A percentile compares a stretch with the other conserved stretches of the same genome.
phyloP scores from a whole-genome alignment of 2,888 invertebrate genomes.

The Sthenelais limicola region DNA sequence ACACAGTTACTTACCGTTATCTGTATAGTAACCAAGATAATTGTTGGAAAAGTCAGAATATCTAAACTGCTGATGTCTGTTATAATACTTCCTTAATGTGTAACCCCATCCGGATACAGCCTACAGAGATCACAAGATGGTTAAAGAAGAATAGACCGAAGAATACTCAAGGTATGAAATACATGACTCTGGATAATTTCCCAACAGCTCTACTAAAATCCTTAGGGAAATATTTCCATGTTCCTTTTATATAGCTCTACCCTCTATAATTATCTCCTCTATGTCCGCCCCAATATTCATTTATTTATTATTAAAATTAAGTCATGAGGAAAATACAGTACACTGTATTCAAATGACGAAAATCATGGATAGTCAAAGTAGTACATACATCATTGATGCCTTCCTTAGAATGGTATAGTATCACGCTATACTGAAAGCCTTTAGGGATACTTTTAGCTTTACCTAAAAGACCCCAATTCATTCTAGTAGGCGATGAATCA shows the following conservation, averaged over 20 bases:
- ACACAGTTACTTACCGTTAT: conserved; percentile 52
- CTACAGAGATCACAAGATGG: conserved; percentile 48
- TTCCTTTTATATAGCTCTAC: too few species aligned
- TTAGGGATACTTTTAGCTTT: conserved; percentile 34
- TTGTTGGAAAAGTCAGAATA: conserved; percentile 54
- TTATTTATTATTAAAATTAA: too few species aligned
- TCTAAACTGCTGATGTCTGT: conserved; percentile 45
- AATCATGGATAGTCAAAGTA: background rate
- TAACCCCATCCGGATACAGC: conserved; percentile 58
- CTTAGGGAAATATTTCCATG: too few species aligned
- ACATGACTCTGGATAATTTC: too few species aligned
- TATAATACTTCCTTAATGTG: conserved; percentile 54
- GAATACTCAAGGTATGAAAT: too few species aligned
- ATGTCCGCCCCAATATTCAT: too few species aligned
- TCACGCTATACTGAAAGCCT: conserved; percentile 36
- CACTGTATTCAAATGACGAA: background rate
- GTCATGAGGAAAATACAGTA: background rate
- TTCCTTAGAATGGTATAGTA: conserved; percentile 20
- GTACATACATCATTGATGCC: conserved; percentile 42
- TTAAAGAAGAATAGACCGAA: background rate
- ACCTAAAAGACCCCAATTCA: conserved; percentile 45
- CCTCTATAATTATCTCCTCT: too few species aligned
- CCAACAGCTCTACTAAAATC: too few species aligned
- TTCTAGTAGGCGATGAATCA: background rate
- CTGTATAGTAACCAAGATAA: conserved; percentile 62